Base-by-base conservation (phyloP, 2,113 vertebrate genomes). In the Phrynosoma platyrhinos region DNA sequence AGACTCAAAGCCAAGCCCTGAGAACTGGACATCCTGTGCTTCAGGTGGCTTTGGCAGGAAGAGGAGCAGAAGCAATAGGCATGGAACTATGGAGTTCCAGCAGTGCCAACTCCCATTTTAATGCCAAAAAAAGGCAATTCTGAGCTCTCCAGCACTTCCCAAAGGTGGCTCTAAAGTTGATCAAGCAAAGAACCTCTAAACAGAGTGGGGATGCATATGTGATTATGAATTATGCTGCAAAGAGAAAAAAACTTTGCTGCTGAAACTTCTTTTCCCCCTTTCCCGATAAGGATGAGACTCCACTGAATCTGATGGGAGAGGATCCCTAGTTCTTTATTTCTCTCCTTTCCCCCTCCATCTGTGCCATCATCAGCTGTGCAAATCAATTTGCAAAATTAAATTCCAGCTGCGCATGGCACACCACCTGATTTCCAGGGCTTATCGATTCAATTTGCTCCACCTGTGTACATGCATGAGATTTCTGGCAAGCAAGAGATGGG, bases 361-460 rank as follows among this genome's bases (percentile, higher is more conserved):
- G 25, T 36, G 36, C 13, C 81, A 9, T 83, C 64, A 27, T 64
- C 47, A 79, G 75, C 84, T 79, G 75, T 14, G 84, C 64, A 66
- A 52, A 86, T 86, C 84, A 47, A 79, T 79, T 79, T 79, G 42
- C 42, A 68, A 79, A 79, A 86, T 86, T 86, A 79, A 86, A 86
- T 68, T 69, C 75, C 75, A 52, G 27, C 40, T 47, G 62, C 21
- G 75, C 21, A 52, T 12, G 12, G 12, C 40, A 9, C 21, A 21
- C 75, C 58, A 52, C 40, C 75, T 78, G 62, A 47, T 55, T 86
- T 25, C 7, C 18, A 5, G 1, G 27, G 75, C 40, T 1, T 66
- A 47, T 52, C 62, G 62, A 86, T 86, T 68, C 75, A n/a, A 78
- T 78, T 21, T 78, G 40, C 76, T 77, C 84, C 20, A 74, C 58